Conservation (phyloP, 1,140 invertebrate species). For the Neotoxoptera formosana region DNA sequence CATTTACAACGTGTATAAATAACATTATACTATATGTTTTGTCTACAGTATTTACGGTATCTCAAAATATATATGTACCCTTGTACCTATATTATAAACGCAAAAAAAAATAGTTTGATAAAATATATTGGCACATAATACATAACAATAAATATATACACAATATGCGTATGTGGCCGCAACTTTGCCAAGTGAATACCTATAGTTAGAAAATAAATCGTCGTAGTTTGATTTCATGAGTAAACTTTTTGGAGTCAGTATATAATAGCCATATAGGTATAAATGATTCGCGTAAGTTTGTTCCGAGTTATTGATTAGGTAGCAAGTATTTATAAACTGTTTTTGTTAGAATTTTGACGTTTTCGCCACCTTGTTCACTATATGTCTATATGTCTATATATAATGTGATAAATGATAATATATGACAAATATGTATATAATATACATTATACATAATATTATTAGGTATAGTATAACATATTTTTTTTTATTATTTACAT, state of each 20-base stretch:
- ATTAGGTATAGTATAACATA: too few relatives aligned
- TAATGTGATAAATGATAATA: background rate
- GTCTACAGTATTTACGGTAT: too few relatives aligned
- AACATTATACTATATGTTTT: too few relatives aligned
- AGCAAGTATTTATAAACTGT: background rate
- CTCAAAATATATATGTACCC: too few relatives aligned
- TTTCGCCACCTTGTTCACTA: background rate
- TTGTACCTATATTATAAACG: too few relatives aligned
- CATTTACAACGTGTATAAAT: too few relatives aligned
- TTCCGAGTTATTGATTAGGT: background rate
- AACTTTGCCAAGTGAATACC: background rate
- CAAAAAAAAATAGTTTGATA: too few relatives aligned
- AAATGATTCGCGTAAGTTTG: background rate
- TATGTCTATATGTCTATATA: too few relatives aligned
- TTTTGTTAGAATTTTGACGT: background rate
- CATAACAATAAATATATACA: too few relatives aligned
- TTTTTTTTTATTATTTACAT: too few relatives aligned
- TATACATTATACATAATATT: background rate
- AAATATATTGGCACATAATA: too few relatives aligned
- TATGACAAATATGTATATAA: background rate
- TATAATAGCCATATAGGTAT: background rate
- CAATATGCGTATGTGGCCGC: too few relatives aligned
- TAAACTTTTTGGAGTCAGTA: background rate
- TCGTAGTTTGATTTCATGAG: background rate
- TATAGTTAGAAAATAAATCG: background rate